phyloP scores from a whole-genome alignment of 2,113 vertebrate species.

The Ptychochromis oligacanthus region DNA sequence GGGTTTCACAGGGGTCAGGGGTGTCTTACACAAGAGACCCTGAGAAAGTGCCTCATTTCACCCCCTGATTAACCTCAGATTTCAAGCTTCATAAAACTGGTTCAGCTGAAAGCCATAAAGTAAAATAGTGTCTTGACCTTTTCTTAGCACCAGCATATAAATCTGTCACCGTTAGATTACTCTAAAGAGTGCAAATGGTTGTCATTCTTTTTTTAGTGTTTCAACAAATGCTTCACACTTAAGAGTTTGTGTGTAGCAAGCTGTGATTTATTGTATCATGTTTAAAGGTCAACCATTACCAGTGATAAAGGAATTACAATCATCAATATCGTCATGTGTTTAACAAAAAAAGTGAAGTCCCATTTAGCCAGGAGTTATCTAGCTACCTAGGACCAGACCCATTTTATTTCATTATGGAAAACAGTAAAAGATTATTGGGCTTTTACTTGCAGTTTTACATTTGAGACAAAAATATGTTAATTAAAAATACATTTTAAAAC shows the following conservation, averaged over 20 bases:
- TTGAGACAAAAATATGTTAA: neutral
- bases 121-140: conserved; percentile 39
- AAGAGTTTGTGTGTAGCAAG: neutral
- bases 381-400: neutral
- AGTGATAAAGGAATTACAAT: conserved; percentile 6
- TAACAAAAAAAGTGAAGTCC: conserved; percentile 21
- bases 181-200: conserved; percentile 21
- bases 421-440: neutral
- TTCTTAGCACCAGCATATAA: conserved; percentile 35
- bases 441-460: neutral
- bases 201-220: conserved; percentile 23
- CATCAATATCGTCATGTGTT: neutral
- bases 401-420: neutral
- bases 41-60: conserved; percentile 59
- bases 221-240: conserved; percentile 5
- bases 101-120: conserved; percentile 56
- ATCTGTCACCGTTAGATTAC: conserved; percentile 27
- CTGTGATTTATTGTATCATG: neutral
- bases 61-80: conserved; percentile 59
- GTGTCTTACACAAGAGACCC: conserved; percentile 42
- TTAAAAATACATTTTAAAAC: neutral
- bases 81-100: conserved; percentile 67
- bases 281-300: neutral
- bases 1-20: conserved; percentile 36
- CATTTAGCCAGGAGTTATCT: neutral